Evolutionary conservation across 1,140 invertebrate species (phyloP).

Genomic region (Ditylenchus dipsaci): DNA sequence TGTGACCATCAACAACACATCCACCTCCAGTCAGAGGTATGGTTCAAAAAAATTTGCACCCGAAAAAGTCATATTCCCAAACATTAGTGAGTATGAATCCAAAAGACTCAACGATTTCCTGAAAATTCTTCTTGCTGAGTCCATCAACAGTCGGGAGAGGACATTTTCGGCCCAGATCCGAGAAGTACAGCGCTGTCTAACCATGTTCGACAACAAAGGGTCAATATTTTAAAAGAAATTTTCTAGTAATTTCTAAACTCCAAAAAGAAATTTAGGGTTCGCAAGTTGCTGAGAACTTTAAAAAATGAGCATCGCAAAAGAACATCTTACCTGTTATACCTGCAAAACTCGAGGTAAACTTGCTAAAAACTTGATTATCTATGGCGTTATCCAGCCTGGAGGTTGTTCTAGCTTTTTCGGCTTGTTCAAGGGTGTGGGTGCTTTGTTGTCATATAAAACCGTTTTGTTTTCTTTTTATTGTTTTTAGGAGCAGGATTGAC

Average conservation of each 20-base stretch:
- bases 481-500: too few relatives aligned
- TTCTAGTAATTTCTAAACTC: conserved; percentile 1
- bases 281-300: conserved; percentile 73
- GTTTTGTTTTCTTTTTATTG: too few relatives aligned
- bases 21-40: neutral
- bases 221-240: conserved; percentile 47
- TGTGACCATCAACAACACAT: conserved; percentile 5
- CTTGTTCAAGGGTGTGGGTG: too few relatives aligned
- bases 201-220: conserved; percentile 70
- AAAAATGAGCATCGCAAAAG: conserved; percentile 75
- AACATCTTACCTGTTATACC: conserved; percentile 77
- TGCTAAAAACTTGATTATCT: too few relatives aligned
- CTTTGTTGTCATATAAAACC: too few relatives aligned
- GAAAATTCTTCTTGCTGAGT: conserved; percentile 75
- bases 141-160: conserved; percentile 77
- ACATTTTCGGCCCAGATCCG: conserved; percentile 78
- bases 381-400: too few relatives aligned
- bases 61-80: too few relatives aligned
- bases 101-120: conserved; percentile 54
- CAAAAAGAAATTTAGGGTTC: conserved; percentile 62
- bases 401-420: too few relatives aligned
- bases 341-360: conserved; percentile 69
- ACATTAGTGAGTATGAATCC: conserved; percentile 8
- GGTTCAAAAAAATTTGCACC: too few relatives aligned
- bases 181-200: conserved; percentile 76